These are phyloP conservation scores for Aulostomus chinensis DNA, from an alignment of 2,797 vertebrate genomes.

Conservation along the genomic window DNA sequence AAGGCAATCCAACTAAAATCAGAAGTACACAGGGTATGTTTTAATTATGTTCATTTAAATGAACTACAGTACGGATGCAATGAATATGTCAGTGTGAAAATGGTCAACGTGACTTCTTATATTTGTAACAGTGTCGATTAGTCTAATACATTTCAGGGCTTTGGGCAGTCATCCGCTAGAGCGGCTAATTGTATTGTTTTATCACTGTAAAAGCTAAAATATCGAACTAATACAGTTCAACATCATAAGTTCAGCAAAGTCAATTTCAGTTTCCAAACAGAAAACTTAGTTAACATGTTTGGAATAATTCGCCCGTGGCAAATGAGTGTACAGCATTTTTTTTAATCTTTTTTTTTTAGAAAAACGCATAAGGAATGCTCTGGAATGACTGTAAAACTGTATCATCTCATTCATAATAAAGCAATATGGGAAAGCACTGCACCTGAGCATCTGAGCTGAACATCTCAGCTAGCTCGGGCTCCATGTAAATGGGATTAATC, in stretches of 20 bases:
- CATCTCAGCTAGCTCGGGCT: conserved; percentile 57
- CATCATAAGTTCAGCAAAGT: conserved; percentile 55
- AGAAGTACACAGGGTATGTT: neutral
- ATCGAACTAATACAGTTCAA: conserved; percentile 58
- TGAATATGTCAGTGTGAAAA: conserved; percentile 53
- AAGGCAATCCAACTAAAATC: conserved; percentile 1
- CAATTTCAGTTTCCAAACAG: conserved; percentile 60
- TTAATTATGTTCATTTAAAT: conserved; percentile 27
- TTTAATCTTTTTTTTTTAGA: conserved; percentile 43
- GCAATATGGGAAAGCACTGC: conserved; percentile 66
- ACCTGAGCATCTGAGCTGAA: conserved; percentile 66
- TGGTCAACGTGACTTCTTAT: conserved; percentile 59
- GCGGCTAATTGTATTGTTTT: conserved; percentile 74
- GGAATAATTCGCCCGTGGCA: conserved; percentile 47
- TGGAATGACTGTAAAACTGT: conserved; percentile 28
- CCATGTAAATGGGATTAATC: conserved; percentile 75
- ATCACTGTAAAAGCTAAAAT: conserved; percentile 67
- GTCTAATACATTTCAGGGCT: conserved; percentile 66
- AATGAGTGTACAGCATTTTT: conserved; percentile 31
- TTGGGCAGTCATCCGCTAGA: conserved; percentile 69
- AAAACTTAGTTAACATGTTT: conserved; percentile 46
- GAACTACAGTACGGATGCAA: conserved; percentile 26
- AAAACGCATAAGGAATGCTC: conserved; percentile 44
- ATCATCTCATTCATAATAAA: conserved; percentile 66
- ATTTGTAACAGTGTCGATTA: conserved; percentile 59